Base-by-base conservation (phyloP, 2,797 vertebrate genomes). In the Xyrichtys novacula region DNA sequence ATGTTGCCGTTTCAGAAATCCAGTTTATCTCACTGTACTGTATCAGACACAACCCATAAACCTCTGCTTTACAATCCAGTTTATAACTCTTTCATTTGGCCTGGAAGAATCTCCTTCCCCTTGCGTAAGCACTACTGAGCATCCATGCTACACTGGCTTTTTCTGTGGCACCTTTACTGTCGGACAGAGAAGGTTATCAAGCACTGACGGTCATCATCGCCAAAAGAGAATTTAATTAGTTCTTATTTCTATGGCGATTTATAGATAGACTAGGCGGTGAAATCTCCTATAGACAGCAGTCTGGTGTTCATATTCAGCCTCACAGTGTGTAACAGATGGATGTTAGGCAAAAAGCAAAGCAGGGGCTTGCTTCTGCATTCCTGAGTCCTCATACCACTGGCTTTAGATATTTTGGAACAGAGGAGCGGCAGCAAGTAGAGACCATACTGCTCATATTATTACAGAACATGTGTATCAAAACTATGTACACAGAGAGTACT, bases 21-120 rank as follows among this genome's bases (percentile, higher is more conserved):
- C 50, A 71, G 75, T 73, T 47, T 44, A 71, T 76, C 74, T 73
- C 66, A 55, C 77, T 65, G 56, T 66, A 52, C 74, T 68, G 63
- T 78, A 85, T 88, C 85, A 76, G 80, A 60, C 80, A 84, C 66
- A 10, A 76, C 42, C 66, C 71, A 90, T 91, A 89, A 91, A 92
- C 31, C 48, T 65, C 59, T 29, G 71, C 71, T 88, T 91, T 88
- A 89, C 80, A 76, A 60, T 86, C 68, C 50, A 59, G 55, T 89
- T 91, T 78, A 89, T 74, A 78, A 67, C 58, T 50, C 71, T 72
- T 82, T 83, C 58, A 53, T 64, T 77, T 60, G 49, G 31, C 74
- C 69, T 65, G 31, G 39, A 74, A 81, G 29, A 43, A 67, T 83
- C 38, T 64, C 63, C 63, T 81, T 80, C 65, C 28, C 52, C 53